Evolutionary conservation across 2,888 invertebrate species (phyloP).

Genomic region (Rambutsinella grinnellia): DNA sequence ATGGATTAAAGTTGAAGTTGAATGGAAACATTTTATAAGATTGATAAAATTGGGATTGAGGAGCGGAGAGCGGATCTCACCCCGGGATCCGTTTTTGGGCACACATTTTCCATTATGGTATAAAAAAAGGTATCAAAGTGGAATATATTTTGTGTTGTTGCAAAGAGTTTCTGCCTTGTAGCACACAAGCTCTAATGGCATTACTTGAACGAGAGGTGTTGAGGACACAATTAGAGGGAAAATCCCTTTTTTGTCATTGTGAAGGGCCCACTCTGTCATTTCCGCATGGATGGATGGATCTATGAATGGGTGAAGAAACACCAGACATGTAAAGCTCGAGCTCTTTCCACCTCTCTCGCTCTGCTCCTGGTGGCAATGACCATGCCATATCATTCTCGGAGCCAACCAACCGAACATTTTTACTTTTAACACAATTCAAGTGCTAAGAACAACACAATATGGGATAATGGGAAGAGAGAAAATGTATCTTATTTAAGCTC

Average conservation of each 20-base stretch:
- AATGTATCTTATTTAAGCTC: neutral
- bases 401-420: neutral
- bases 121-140: neutral
- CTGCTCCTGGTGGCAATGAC: neutral
- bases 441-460: neutral
- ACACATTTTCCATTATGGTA: neutral
- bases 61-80: neutral
- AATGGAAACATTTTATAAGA: neutral
- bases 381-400: neutral
- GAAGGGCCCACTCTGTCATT: conserved; percentile 57
- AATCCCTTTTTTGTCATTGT: conserved; percentile 23
- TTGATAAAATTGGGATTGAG: neutral
- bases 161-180: too few species aligned
- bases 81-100: neutral
- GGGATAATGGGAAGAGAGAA: neutral
- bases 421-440: neutral
- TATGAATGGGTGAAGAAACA: conserved; percentile 2
- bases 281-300: conserved; percentile 39
- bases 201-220: conserved; percentile 25
- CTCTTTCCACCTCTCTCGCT: too few species aligned
- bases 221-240: conserved; percentile 45
- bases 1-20: neutral
- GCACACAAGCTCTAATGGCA: conserved; percentile 11
- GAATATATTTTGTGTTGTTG: too few species aligned
- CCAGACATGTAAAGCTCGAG: neutral